These are phyloP conservation scores for Microctonus brassicae DNA, from an alignment of 2,888 invertebrate species.

Conservation along the genomic window DNA sequence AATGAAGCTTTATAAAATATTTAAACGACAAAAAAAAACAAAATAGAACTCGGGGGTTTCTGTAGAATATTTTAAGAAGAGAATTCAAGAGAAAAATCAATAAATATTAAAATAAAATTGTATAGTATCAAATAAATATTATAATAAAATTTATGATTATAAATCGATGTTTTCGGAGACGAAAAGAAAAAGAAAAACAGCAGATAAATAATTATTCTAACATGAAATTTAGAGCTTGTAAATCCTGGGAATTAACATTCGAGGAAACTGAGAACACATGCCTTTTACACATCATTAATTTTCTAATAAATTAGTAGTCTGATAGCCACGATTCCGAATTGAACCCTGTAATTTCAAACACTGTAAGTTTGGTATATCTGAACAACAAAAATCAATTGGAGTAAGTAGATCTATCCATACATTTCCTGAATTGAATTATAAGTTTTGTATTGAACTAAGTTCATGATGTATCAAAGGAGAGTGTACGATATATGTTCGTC, in stretches of 20 bases:
- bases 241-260: neutral
- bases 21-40: too few relatives aligned
- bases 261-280: neutral
- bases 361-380: neutral
- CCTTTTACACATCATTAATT: neutral
- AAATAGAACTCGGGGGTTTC: too few relatives aligned
- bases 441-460: neutral
- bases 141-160: too few relatives aligned
- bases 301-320: neutral
- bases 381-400: neutral
- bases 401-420: neutral
- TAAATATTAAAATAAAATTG: too few relatives aligned
- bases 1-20: too few relatives aligned
- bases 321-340: neutral
- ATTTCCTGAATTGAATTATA: neutral
- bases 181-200: too few relatives aligned
- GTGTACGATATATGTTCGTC: neutral
- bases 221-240: neutral
- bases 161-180: too few relatives aligned
- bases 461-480: neutral
- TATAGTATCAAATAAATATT: too few relatives aligned
- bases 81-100: too few relatives aligned
- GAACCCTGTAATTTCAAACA: neutral
- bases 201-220: too few relatives aligned
- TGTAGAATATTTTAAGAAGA: too few relatives aligned